Evolutionary conservation across 2,113 vertebrate genomes (phyloP), one percentile per base, ranked within the genome.

Genomic region (Mesembrinibis cayennensis): DNA sequence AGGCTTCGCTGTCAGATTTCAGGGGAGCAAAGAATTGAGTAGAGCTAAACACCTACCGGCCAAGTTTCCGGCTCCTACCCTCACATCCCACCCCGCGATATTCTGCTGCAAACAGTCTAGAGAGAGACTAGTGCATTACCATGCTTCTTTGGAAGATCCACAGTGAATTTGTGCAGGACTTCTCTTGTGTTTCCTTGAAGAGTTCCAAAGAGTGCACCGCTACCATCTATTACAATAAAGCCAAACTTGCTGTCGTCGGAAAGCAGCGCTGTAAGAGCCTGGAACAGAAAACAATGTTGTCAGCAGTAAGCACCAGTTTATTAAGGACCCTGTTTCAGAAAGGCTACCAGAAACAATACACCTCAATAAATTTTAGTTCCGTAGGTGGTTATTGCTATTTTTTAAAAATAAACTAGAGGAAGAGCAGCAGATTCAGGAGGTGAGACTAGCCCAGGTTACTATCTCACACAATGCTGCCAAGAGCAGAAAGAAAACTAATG

Each of bases 211-310:
- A 99, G 99, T n/a, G 99, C 99, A 80, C 99, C 99, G 29, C 99
- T 99, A 74, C 99, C 99, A 73, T 99, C 99, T 96, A 99, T 99
- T 98, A 99, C 99, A 93, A 99, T 99, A 93, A 99, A 99, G 95
- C 99, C 99, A 97, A 99, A 99, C 97, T 99, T 99, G 98, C 99
- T 99, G 98, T 99, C 99, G 5, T 99, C 99, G 7, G 99, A 99
- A 84, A 99, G 99, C 95, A 99, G 98, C 50, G 99, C 99, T 47
- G 99, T 99, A 92, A 99, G 98, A 96, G 99, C 99, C 99, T 99
- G 97, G 15, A 98, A 97, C 81, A 89, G 45, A 94, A 97, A 95
- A 90, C 0, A 22, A 32, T 7, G 89, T 6, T 25, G 16, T 92
- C 67, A 96, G 89, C 62, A 70, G 34, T 10, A 27, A 74, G 86